phyloP scores from a whole-genome alignment of 2,888 invertebrate genomes.

The Girardia tigrina region DNA sequence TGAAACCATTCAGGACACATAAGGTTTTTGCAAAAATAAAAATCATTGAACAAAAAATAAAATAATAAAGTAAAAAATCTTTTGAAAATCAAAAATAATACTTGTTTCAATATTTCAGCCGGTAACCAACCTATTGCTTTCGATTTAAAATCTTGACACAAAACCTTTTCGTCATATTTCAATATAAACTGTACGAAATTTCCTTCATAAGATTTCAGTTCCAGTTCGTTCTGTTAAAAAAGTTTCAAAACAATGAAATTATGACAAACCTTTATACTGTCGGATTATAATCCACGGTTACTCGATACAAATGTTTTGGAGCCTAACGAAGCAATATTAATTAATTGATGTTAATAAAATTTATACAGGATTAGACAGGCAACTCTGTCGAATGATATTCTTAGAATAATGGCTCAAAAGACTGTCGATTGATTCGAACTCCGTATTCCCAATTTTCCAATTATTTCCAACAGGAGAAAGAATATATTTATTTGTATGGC shows the following conservation, averaged over 20 bases:
- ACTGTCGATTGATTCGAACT: background rate
- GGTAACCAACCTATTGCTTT: background rate
- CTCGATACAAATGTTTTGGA: background rate
- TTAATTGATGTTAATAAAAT: background rate
- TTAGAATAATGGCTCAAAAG: background rate
- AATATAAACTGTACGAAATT: background rate
- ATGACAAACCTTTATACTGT: background rate
- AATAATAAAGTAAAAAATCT: too few species aligned
- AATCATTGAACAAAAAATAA: too few species aligned
- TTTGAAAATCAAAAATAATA: too few species aligned
- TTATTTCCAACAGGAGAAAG: background rate
- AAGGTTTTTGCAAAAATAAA: too few species aligned
- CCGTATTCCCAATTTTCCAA: background rate
- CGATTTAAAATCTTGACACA: background rate
- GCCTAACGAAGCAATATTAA: background rate
- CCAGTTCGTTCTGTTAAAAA: background rate
- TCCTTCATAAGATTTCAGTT: background rate
- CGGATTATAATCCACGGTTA: background rate
- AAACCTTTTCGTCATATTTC: slow-evolving; percentile 4
- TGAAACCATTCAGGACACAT: too few species aligned
- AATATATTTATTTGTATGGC: background rate
- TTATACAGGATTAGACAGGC: background rate
- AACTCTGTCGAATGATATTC: background rate
- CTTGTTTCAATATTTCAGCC: background rate
- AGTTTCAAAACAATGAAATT: background rate